phyloP scores from a whole-genome alignment of 2,797 vertebrate species.

The Peromyscus aztecus region DNA sequence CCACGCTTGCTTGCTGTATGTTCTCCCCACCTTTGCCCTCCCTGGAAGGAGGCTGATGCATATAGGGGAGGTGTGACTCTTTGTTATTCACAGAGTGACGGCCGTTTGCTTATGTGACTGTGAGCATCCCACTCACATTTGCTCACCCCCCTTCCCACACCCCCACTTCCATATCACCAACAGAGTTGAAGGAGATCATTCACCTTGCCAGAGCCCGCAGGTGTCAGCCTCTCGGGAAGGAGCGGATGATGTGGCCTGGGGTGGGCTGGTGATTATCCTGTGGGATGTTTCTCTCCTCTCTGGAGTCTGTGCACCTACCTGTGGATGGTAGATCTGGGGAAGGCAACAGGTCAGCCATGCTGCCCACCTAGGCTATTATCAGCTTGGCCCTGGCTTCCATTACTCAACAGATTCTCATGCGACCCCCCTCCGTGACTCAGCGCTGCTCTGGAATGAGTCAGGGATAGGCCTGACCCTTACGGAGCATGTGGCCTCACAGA shows the following conservation, averaged over 20 bases:
- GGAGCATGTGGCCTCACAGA: fast-evolving
- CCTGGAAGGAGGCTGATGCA: background rate
- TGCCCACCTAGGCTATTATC: background rate
- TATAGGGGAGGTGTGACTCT: background rate
- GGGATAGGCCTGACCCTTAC: fast-evolving
- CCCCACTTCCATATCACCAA: fast-evolving
- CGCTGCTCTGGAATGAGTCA: fast-evolving
- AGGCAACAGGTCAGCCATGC: fast-evolving
- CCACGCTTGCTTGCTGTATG: fast-evolving
- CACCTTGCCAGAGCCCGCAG: fast-evolving
- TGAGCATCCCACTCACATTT: no score
- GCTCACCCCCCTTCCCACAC: fast-evolving
- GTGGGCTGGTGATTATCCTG: fast-evolving
- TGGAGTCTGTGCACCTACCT: fast-evolving
- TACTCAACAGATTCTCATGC: fast-evolving
- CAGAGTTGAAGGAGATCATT: fast-evolving
- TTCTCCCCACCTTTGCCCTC: background rate
- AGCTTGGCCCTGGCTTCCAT: background rate
- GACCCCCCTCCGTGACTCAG: background rate
- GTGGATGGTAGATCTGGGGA: fast-evolving
- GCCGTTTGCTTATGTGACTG: fast-evolving
- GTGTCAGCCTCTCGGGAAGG: no score
- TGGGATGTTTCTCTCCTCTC: no score
- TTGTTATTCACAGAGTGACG: background rate
- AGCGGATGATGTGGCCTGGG: fast-evolving